Percentiles rank a stretch among this genome's conserved stretches.
phyloP scores from a whole-genome alignment of 2,113 vertebrate genomes.

The Todiramphus chloris region DNA sequence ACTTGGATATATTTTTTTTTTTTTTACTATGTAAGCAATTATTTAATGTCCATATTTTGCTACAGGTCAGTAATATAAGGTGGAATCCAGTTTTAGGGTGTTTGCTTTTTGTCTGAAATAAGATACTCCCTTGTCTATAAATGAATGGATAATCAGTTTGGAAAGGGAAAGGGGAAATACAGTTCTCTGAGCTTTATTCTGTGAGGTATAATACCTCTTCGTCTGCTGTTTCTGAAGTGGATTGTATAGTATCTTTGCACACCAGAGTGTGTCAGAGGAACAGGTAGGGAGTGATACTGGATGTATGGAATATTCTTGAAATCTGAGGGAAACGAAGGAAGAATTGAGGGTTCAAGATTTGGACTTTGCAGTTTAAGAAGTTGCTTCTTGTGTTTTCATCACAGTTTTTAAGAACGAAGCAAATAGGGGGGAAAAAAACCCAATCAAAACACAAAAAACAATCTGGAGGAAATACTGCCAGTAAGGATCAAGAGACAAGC shows the following conservation, averaged over 20 bases:
- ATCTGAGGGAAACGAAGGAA: background rate
- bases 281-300: background rate
- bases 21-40: background rate
- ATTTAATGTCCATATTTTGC: background rate
- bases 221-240: background rate
- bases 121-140: background rate
- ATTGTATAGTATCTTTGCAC: background rate
- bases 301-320: background rate
- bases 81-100: background rate
- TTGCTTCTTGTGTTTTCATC: background rate
- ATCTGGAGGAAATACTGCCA: background rate
- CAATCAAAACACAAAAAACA: no score
- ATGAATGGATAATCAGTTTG: background rate
- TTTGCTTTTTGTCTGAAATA: background rate
- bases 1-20: background rate
- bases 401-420: background rate
- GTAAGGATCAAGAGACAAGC: background rate
- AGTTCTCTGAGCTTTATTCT: background rate
- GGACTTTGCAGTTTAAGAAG: background rate
- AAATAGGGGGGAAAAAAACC: background rate
- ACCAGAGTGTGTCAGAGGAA: background rate
- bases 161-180: background rate
- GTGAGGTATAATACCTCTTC: accelerated
- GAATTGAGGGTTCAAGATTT: background rate
- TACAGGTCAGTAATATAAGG: background rate